phyloP scores from a whole-genome alignment of 2,797 vertebrate genomes.

The Taeniopygia guttata region DNA sequence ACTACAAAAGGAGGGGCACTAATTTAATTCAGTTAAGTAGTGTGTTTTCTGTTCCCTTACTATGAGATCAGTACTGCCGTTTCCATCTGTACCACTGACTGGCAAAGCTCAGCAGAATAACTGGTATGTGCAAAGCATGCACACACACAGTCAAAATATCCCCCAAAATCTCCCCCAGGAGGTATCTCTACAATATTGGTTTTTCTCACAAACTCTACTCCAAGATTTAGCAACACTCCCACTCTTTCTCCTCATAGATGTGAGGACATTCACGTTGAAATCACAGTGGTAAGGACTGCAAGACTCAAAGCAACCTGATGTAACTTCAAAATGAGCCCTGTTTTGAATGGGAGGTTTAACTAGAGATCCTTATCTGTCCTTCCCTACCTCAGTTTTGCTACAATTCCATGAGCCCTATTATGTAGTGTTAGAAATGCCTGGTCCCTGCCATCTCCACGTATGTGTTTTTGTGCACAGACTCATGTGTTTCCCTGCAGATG shows the following conservation, averaged over 20 bases:
- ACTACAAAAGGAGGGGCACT: not conserved
- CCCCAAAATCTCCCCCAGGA: not conserved
- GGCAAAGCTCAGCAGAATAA: not conserved
- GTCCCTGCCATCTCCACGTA: not conserved
- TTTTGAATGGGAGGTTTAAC: not conserved
- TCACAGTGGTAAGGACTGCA: not conserved
- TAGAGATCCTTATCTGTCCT: not conserved
- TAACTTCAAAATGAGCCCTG: not conserved
- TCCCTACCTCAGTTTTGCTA: not conserved
- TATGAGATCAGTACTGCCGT: not conserved
- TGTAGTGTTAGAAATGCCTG: not conserved
- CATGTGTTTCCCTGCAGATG: not conserved
- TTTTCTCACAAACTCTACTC: not conserved
- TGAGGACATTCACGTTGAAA: not conserved
- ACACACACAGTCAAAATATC: not conserved
- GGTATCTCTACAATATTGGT: not conserved
- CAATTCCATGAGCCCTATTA: not conserved
- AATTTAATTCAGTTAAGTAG: not conserved
- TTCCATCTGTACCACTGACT: accelerated
- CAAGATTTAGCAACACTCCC: not conserved
- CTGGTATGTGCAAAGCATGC: not conserved
- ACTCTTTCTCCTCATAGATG: not conserved
- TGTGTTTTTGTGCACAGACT: not conserved
- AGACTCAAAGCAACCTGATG: not conserved
- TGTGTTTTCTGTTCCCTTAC: not conserved